Conservation (phyloP, 2,797 vertebrate species). For the Mormyrops boulengeri region DNA sequence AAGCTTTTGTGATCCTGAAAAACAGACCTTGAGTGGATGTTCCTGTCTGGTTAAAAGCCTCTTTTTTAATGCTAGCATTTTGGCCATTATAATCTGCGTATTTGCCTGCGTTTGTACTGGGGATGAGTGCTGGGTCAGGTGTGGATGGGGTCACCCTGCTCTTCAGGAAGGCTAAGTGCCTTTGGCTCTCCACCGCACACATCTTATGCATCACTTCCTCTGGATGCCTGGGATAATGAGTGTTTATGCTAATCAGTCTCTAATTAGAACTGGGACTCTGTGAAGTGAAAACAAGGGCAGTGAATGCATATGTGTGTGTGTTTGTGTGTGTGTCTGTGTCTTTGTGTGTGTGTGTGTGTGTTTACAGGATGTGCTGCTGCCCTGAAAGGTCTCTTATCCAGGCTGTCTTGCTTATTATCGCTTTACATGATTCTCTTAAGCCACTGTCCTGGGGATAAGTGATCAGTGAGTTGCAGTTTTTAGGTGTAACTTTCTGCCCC, state of each 20-base stretch:
- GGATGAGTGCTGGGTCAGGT: neutral
- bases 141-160: neutral
- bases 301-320: slow-evolving; percentile 8
- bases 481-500: neutral
- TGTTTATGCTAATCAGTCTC: slow-evolving; percentile 40
- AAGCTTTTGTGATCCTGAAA: neutral
- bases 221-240: slow-evolving; percentile 33
- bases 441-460: neutral
- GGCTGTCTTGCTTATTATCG: neutral
- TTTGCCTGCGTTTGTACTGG: neutral
- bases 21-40: neutral
- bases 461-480: neutral
- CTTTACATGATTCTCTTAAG: neutral
- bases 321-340: neutral
- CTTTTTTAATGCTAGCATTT: neutral
- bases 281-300: slow-evolving; percentile 22
- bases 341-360: slow-evolving; percentile 17
- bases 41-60: neutral
- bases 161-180: neutral
- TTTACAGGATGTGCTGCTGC: slow-evolving; percentile 29
- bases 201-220: neutral
- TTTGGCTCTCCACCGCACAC: neutral
- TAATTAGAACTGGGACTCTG: slow-evolving; percentile 37
- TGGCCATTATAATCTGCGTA: neutral
- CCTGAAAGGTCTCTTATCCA: neutral